These are phyloP conservation scores for Arremon aurantiirostris DNA, from an alignment of 2,797 vertebrate species.

Conservation along the genomic window DNA sequence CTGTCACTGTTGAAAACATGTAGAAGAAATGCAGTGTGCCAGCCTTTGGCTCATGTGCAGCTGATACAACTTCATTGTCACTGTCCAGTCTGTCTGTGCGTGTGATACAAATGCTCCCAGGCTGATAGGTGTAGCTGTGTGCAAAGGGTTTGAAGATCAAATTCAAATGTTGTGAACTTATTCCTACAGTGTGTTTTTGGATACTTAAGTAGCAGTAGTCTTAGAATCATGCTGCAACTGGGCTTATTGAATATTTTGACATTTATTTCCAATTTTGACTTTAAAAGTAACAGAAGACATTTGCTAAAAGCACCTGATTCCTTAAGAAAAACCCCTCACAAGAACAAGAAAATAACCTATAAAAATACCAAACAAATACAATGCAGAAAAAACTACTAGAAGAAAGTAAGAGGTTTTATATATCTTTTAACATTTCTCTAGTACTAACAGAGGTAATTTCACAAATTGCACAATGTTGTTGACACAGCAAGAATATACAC, in stretches of 20 bases:
- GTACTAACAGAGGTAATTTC: not conserved
- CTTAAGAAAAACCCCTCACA: fast-evolving
- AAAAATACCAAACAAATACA: not conserved
- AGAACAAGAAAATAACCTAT: not conserved
- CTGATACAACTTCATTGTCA: not conserved
- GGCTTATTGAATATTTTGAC: not conserved
- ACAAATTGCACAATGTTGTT: fast-evolving
- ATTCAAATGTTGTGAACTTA: not conserved
- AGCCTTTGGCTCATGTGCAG: not conserved
- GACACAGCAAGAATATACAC: not conserved
- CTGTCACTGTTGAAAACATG: not conserved
- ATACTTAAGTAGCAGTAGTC: not conserved
- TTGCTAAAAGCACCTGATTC: not conserved
- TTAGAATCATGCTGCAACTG: fast-evolving
- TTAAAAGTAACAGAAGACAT: not conserved
- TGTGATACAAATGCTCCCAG: not conserved
- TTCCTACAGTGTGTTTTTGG: not conserved
- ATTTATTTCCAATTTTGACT: not conserved
- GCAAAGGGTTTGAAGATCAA: not conserved
- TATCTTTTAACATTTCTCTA: not conserved
- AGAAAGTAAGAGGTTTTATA: not conserved
- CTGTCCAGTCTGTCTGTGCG: not conserved
- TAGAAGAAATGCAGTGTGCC: not conserved
- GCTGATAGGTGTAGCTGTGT: not conserved
- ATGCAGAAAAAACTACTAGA: fast-evolving